Percentiles rank a stretch among this genome's conserved stretches.
phyloP scores from a whole-genome alignment of 2,113 vertebrate species.

The Tupaia tana region DNA sequence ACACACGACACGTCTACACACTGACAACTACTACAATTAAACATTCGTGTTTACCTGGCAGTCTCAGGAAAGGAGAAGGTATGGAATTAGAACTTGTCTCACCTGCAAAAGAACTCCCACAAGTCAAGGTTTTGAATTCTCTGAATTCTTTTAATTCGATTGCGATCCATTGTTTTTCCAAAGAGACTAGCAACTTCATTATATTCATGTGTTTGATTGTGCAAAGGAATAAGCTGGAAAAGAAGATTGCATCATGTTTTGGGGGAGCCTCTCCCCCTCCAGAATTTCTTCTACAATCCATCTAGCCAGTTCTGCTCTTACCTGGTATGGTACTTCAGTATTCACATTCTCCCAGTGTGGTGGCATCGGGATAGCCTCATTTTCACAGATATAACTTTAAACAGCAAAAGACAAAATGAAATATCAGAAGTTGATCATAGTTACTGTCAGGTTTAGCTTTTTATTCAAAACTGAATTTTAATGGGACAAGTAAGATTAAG shows the following conservation, averaged over 20 bases:
- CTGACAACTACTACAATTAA: conserved; percentile 13
- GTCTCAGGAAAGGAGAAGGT: conserved; percentile 65
- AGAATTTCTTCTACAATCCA: neutral
- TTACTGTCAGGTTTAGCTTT: neutral
- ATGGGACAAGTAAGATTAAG: neutral
- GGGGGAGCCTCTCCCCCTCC: neutral
- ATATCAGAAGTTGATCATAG: conserved; percentile 15
- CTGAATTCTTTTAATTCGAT: conserved; percentile 94
- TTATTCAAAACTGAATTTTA: conserved; percentile 4
- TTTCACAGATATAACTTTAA: conserved; percentile 96
- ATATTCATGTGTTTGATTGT: conserved; percentile 95
- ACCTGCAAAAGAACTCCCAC: conserved; percentile 99
- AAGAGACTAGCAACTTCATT: conserved; percentile 95
- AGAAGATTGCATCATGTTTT: conserved; percentile 77
- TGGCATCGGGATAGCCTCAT: conserved; percentile 94
- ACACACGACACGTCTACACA: neutral
- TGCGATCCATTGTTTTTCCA: conserved; percentile 94
- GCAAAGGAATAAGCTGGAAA: conserved; percentile 90
- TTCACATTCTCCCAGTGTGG: conserved; percentile 97
- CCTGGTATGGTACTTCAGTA: conserved; percentile 94
- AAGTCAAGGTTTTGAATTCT: conserved; percentile 98
- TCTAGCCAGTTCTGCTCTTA: conserved; percentile 74
- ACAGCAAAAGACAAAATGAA: conserved; percentile 63
- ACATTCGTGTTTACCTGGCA: conserved; percentile 24
- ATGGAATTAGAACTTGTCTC: conserved; percentile 78